Evolutionary conservation across 2,113 vertebrate species (phyloP), one percentile per base, ranked within the genome.

Genomic region (Okapia johnstoni): DNA sequence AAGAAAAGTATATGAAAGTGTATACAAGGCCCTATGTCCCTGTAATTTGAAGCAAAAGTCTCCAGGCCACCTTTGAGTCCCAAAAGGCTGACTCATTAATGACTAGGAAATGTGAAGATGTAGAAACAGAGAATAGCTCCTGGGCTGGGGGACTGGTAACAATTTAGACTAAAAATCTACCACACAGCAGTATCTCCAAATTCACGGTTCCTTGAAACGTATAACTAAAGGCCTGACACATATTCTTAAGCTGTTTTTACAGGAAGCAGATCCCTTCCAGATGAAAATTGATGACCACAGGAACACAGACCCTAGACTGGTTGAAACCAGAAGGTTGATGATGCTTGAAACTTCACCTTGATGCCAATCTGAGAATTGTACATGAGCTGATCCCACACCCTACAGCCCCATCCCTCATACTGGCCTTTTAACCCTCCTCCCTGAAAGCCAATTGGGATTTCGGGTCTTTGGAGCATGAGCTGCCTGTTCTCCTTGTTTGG

Each of bases 311-410:
- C 50, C 79, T 54, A 36, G 50, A 54, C 50, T 83, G 19, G 50
- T 14, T 52, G 28, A 80, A 80, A 80, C 30, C 48, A 52, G 26
- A 79, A 79, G 46, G 77, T 1, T 81, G 79, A 81, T n/a, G 79
- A 81, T 25, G 30, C 11, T 25, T 1, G 50, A 81, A 52, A 81
- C 79, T n/a, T 54, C 79, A 81, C 50, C 19, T 81, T 23, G 79
- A 83, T 25, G 79, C 79, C 50, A 8, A 7, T 5, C 33, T 10
- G 19, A n/a, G 19, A 36, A 36, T 0, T 54, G 50, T 25, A 33
- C 33, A 36, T 0, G 0, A 54, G 12, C 33, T n/a, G 30, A 54
- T 54, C 50, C 21, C 50, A 7, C 6, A 36, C 2, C 50, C 77
- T 12, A 28, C 5, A 52, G 48, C 48, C 46, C 77, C 17, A 30